These are phyloP conservation scores for Phengaris arion DNA, from an alignment of 2,888 invertebrate species.

Conservation along the genomic window DNA sequence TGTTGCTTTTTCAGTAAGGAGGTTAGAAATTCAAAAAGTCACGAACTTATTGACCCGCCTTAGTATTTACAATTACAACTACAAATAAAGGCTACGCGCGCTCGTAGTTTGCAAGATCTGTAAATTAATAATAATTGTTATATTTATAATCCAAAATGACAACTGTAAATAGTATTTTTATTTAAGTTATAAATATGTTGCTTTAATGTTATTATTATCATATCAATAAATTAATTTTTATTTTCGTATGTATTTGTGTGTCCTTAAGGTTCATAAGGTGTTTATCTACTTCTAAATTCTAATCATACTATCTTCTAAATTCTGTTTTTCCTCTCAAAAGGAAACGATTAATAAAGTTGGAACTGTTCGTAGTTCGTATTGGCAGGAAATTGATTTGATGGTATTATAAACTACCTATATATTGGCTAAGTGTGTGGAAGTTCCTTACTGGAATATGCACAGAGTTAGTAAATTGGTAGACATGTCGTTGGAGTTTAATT, in stretches of 20 bases:
- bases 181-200: too few species aligned
- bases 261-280: too few species aligned
- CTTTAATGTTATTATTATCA: too few species aligned
- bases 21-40: too few species aligned
- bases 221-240: too few species aligned
- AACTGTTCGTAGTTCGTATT: conserved; percentile 7
- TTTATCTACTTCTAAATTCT: background rate
- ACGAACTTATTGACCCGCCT: too few species aligned
- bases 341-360: conserved; percentile 5
- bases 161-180: background rate
- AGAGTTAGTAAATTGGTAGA: background rate
- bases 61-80: too few species aligned
- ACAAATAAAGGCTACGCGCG: too few species aligned
- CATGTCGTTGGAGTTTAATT: background rate
- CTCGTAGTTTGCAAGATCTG: too few species aligned
- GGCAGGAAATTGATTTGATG: conserved; percentile 13
- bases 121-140: too few species aligned
- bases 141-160: background rate
- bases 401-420: conserved; percentile 12
- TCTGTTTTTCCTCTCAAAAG: background rate
- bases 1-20: too few species aligned
- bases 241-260: too few species aligned
- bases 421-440: conserved; percentile 13
- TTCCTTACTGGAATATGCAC: background rate
- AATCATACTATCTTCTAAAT: background rate